Percentiles rank a stretch among this genome's conserved stretches.
These are phyloP conservation scores for Tenthredo livida DNA, from an alignment of 2,888 invertebrate genomes.

Conservation along the genomic window DNA sequence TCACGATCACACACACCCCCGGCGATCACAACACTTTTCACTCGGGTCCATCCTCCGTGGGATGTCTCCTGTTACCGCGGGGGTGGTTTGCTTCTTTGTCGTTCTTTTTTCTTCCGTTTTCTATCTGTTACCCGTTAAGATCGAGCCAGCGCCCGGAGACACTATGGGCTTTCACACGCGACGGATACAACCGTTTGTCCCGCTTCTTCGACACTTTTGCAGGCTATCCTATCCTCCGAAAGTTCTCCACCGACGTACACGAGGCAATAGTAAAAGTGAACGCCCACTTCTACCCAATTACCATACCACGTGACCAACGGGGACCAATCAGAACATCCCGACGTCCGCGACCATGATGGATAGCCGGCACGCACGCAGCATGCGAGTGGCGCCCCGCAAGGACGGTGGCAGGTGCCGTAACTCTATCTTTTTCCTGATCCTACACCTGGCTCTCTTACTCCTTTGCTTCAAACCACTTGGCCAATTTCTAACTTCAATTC, in stretches of 20 bases:
- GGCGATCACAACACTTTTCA: slow-evolving; percentile 43
- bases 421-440: slow-evolving; percentile 62
- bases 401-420: slow-evolving; percentile 76
- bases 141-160: slow-evolving; percentile 41
- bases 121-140: neutral
- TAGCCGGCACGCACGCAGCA: slow-evolving; percentile 77
- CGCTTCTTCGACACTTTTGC: slow-evolving; percentile 52
- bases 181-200: slow-evolving; percentile 60
- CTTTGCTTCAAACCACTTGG: neutral
- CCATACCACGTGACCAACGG: slow-evolving; percentile 82
- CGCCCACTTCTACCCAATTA: slow-evolving; percentile 83
- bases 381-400: slow-evolving; percentile 75
- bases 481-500: neutral
- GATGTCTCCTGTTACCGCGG: neutral
- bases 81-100: neutral
- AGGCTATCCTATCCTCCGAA: slow-evolving; percentile 44
- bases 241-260: slow-evolving; percentile 37
- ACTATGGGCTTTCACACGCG: slow-evolving; percentile 59
- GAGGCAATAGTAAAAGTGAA: slow-evolving; percentile 71
- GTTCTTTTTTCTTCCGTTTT: neutral
- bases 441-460: slow-evolving; percentile 27
- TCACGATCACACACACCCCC: slow-evolving; percentile 55
- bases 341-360: slow-evolving; percentile 83
- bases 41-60: slow-evolving; percentile 45
- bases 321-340: slow-evolving; percentile 75